A percentile compares a stretch with the other conserved stretches of the same genome.
These are phyloP conservation scores for Schmidtea mediterranea DNA, from an alignment of 1,140 invertebrate species.

Conservation along the genomic window DNA sequence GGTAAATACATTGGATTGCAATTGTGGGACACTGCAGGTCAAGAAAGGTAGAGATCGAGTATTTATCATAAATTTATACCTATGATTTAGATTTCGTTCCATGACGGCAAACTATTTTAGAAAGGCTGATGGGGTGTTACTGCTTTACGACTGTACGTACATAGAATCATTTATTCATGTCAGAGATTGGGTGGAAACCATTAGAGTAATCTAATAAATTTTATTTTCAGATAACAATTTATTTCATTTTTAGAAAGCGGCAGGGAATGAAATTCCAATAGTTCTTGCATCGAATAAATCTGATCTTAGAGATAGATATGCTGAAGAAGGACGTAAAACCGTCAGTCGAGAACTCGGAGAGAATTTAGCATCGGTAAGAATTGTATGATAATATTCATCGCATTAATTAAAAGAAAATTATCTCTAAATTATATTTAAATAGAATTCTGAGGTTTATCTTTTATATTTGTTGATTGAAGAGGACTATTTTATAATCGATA, in stretches of 20 bases:
- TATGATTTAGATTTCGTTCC: constrained; percentile 17
- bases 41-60: not conserved
- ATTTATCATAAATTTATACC: not conserved
- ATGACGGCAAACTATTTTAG: constrained; percentile 25
- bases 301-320: constrained; percentile 25
- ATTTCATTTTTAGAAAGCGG: not conserved
- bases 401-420: not conserved
- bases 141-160: constrained; percentile 21
- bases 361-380: constrained; percentile 12
- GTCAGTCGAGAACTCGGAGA: not conserved
- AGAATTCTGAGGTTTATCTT: not conserved
- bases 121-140: constrained; percentile 22
- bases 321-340: constrained; percentile 1
- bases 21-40: constrained; percentile 13
- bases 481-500: not conserved
- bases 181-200: constrained; percentile 17
- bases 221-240: not conserved
- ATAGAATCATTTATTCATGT: constrained; percentile 23
- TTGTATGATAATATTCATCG: not conserved
- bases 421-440: not conserved
- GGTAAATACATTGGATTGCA: constrained; percentile 35
- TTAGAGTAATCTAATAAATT: not conserved
- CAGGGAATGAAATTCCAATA: constrained; percentile 19
- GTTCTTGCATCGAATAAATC: constrained; percentile 34
- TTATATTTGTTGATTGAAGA: not conserved